A percentile compares a stretch with the other conserved stretches of the same genome.
These are phyloP conservation scores for Chlorospingus semifuscus DNA, from an alignment of 2,797 vertebrate species.

Conservation along the genomic window DNA sequence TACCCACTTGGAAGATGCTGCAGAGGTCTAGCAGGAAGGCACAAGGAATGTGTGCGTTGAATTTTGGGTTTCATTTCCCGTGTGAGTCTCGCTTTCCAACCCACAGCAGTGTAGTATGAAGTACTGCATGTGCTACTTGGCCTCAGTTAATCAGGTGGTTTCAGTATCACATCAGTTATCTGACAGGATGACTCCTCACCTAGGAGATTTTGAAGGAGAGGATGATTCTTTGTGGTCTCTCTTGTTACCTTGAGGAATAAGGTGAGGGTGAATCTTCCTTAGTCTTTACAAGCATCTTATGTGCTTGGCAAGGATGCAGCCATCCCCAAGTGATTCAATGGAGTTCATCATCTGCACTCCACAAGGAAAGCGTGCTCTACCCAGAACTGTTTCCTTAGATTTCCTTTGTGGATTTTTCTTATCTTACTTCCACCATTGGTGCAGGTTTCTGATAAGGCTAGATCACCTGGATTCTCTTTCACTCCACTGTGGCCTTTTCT, in stretches of 20 bases:
- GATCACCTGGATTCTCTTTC: not conserved
- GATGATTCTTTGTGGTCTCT: not conserved
- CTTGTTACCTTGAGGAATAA: not conserved
- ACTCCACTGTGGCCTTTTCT: not conserved
- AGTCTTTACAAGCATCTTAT: not conserved
- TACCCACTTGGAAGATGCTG: not conserved
- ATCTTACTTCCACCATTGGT: not conserved
- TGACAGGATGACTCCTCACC: not conserved
- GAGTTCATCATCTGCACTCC: not conserved
- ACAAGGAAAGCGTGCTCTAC: not conserved
- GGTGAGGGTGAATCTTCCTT: not conserved
- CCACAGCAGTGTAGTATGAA: not conserved
- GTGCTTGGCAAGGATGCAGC: not conserved
- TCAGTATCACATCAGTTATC: not conserved
- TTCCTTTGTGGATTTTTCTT: not conserved
- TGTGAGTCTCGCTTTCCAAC: not conserved
- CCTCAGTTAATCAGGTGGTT: not conserved
- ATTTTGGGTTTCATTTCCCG: not conserved
- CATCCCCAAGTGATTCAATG: rapidly evolving
- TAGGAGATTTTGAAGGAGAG: not conserved
- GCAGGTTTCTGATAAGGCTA: not conserved
- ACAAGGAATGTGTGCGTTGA: not conserved
- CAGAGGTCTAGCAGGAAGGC: not conserved
- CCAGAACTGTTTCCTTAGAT: not conserved
- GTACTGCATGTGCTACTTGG: not conserved